Evolutionary conservation across 2,888 invertebrate species (phyloP).

Genomic region (Troides oblongomaculatus): DNA sequence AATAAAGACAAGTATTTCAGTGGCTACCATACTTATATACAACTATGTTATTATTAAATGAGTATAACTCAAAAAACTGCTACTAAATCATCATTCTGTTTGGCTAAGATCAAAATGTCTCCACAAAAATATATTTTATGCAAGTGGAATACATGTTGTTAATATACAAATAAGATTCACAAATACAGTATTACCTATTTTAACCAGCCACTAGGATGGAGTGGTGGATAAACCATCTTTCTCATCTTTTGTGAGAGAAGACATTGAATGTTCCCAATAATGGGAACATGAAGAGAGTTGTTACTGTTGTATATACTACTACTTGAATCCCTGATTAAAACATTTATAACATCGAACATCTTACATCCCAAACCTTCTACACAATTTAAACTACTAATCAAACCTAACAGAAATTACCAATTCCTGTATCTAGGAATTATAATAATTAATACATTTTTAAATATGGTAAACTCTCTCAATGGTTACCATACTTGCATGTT

Average conservation of each 20-base stretch:
- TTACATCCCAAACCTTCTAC: conserved; percentile 10
- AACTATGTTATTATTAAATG: not conserved
- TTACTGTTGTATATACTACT: not conserved
- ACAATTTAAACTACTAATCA: conserved; percentile 12
- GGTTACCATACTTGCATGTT: not conserved
- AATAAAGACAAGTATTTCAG: conserved; percentile 2
- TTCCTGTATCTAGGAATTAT: not conserved
- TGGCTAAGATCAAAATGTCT: conserved; percentile 6
- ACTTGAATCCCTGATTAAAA: not conserved
- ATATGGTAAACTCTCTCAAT: not conserved
- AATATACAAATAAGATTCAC: not conserved
- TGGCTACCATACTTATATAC: not conserved
- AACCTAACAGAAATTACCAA: conserved; percentile 4
- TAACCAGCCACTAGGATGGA: no score
- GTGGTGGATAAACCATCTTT: no score
- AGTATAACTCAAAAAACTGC: not conserved
- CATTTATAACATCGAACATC: conserved; percentile 15
- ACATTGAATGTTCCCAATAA: no score
- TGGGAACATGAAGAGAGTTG: no score
- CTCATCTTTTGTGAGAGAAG: no score
- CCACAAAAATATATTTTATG: not conserved
- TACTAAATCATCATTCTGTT: conserved; percentile 7
- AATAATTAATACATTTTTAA: not conserved
- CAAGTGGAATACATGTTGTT: not conserved
- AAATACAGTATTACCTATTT: not conserved